Percentiles rank a stretch among this genome's conserved stretches.
Conservation (phyloP, 2,797 vertebrate genomes). For the Neostethus bicornis region DNA sequence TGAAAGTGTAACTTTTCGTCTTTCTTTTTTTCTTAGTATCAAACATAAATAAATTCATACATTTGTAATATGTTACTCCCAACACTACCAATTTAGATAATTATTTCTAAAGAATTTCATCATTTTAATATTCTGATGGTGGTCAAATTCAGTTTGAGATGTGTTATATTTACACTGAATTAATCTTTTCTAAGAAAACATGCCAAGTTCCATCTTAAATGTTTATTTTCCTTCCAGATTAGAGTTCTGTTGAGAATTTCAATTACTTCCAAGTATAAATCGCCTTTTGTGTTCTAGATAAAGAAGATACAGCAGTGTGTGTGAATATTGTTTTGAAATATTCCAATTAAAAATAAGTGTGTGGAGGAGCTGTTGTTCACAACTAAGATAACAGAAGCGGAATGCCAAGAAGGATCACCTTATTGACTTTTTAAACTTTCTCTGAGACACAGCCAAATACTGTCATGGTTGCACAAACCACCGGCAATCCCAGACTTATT, state of each 20-base stretch:
- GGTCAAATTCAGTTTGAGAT: too few relatives aligned
- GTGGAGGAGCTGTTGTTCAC: neutral
- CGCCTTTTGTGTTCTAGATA: neutral
- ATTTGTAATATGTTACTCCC: too few relatives aligned
- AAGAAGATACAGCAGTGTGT: neutral
- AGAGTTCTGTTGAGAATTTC: neutral
- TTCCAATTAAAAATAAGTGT: neutral
- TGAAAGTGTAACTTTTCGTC: too few relatives aligned
- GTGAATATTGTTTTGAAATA: neutral
- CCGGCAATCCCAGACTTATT: conserved; percentile 9
- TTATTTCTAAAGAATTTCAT: too few relatives aligned
- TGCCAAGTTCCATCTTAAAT: too few relatives aligned
- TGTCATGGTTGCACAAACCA: conserved; percentile 12
- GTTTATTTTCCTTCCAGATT: too few relatives aligned
- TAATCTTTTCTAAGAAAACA: too few relatives aligned
- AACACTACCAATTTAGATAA: too few relatives aligned
- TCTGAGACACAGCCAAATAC: conserved; percentile 3
- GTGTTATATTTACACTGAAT: too few relatives aligned
- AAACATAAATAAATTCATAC: too few relatives aligned
- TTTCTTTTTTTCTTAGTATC: too few relatives aligned
- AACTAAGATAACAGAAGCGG: conserved; percentile 1
- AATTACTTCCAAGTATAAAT: neutral
- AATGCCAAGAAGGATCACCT: neutral
- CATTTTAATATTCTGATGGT: too few relatives aligned
- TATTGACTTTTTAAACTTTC: conserved; percentile 11